phyloP scores from a whole-genome alignment of 2,888 invertebrate species.

The Pediacus dermestoides region DNA sequence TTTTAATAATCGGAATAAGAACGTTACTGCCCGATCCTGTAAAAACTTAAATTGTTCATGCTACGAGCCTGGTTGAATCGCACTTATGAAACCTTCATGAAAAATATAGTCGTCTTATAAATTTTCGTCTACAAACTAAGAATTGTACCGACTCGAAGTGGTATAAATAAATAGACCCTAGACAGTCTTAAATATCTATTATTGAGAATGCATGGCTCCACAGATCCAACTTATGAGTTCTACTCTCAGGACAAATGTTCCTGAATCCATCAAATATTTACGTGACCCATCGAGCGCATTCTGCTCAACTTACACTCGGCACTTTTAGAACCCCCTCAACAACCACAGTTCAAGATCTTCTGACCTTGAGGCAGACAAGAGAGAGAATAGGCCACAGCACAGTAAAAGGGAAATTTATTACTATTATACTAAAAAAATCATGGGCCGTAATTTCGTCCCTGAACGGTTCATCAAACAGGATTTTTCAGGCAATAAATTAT shows the following conservation, averaged over 20 bases:
- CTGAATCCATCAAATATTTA: slow-evolving; percentile 36
- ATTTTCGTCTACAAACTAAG: slow-evolving; percentile 9
- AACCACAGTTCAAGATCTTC: slow-evolving; percentile 15
- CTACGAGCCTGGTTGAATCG: too few relatives aligned
- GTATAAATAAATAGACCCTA: slow-evolving; percentile 34
- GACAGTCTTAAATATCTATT: slow-evolving; percentile 40
- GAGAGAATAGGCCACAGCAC: too few relatives aligned
- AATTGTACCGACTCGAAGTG: slow-evolving; percentile 5
- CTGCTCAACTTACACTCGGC: slow-evolving; percentile 21
- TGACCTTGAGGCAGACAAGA: slow-evolving; percentile 22
- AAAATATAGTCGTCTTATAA: too few relatives aligned
- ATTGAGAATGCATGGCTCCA: slow-evolving; percentile 37
- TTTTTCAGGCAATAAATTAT: too few relatives aligned
- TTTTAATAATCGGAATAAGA: too few relatives aligned
- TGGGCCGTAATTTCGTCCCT: too few relatives aligned
- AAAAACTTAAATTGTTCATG: too few relatives aligned
- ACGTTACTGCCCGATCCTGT: too few relatives aligned
- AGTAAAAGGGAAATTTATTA: too few relatives aligned
- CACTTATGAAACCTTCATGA: too few relatives aligned
- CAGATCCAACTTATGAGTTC: slow-evolving; percentile 36
- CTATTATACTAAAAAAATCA: too few relatives aligned
- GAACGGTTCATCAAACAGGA: too few relatives aligned
- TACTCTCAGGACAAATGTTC: slow-evolving; percentile 34
- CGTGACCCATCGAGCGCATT: slow-evolving; percentile 31
- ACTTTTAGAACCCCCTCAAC: slow-evolving; percentile 18